phyloP scores from a whole-genome alignment of 2,797 vertebrate species.

The Phalanger gymnotis region DNA sequence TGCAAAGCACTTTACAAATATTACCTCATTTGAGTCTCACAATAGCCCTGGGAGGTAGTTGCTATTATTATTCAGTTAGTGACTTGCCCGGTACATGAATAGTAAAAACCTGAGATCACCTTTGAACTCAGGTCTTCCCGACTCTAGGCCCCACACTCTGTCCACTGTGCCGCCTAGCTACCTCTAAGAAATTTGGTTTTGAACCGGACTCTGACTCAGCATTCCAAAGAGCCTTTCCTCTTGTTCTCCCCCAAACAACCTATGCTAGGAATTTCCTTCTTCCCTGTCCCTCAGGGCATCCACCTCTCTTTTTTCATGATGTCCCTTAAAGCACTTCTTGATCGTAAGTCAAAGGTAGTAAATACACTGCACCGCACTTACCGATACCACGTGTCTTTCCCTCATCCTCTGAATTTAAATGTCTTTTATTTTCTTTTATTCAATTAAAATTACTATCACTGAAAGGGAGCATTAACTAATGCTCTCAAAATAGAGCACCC shows the following conservation, averaged over 20 bases:
- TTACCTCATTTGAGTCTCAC: neutral
- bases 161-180: neutral
- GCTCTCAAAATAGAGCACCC: too few species aligned
- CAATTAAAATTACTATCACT: too few species aligned
- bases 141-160: neutral
- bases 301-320: neutral
- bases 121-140: neutral
- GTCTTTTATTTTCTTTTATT: too few species aligned
- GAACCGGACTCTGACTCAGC: neutral
- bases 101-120: neutral
- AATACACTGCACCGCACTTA: neutral
- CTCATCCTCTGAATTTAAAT: neutral
- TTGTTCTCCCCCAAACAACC: neutral
- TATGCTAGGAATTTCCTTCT: neutral
- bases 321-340: neutral
- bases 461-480: too few species aligned
- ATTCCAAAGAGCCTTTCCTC: neutral
- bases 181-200: neutral
- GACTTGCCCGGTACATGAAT: neutral
- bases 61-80: neutral
- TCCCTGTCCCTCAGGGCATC: neutral
- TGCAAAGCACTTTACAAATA: neutral
- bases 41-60: neutral
- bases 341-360: neutral
- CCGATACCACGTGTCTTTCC: neutral